phyloP scores from a whole-genome alignment of 2,113 vertebrate species.

The Phocoena phocoena region DNA sequence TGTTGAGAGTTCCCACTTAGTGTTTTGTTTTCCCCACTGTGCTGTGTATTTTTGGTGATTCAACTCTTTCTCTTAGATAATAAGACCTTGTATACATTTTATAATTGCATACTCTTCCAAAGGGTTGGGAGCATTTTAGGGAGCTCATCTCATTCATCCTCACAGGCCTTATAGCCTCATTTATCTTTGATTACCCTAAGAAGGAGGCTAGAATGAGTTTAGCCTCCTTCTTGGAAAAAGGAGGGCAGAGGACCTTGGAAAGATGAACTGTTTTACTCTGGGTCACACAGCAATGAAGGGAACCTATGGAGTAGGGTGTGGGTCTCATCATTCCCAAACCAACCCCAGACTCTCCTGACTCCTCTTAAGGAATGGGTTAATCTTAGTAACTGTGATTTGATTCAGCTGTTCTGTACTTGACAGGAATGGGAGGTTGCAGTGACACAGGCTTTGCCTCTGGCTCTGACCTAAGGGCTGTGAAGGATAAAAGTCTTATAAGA shows the following conservation, averaged over 20 bases:
- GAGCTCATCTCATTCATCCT: constrained; percentile 58
- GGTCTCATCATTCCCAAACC: neutral
- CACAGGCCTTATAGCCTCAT: constrained; percentile 45
- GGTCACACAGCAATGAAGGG: neutral
- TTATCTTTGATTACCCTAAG: constrained; percentile 52
- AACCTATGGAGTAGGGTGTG: neutral
- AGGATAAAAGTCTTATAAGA: neutral
- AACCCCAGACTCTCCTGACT: neutral
- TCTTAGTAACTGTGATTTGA: neutral
- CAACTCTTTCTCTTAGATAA: constrained; percentile 47
- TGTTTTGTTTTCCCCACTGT: neutral
- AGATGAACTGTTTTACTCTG: neutral
- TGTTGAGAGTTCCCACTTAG: constrained; percentile 22
- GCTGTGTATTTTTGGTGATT: constrained; percentile 49
- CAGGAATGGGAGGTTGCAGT: neutral
- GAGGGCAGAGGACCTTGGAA: neutral
- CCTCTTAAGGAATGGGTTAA: neutral
- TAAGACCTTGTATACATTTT: constrained; percentile 33
- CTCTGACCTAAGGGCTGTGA: neutral
- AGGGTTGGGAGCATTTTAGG: neutral
- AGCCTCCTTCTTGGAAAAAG: constrained; percentile 22
- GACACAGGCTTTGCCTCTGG: neutral
- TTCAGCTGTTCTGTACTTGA: neutral
- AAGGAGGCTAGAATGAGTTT: constrained; percentile 17
- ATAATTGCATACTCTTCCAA: constrained; percentile 2